These are phyloP conservation scores for Caerostris extrusa DNA, from an alignment of 1,140 invertebrate species.

Conservation along the genomic window DNA sequence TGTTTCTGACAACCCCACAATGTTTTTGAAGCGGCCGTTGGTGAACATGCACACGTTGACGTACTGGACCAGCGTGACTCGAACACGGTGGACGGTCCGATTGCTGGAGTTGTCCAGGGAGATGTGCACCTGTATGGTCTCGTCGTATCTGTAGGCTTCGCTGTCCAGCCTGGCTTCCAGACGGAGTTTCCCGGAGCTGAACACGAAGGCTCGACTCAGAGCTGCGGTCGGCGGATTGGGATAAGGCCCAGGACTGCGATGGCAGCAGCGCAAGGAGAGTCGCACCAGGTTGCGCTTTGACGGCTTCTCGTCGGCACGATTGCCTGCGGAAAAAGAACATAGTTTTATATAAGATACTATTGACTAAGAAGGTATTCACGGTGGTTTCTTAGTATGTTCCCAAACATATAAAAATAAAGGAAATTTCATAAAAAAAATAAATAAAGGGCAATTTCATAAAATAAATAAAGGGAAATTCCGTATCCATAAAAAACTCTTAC, in stretches of 20 bases:
- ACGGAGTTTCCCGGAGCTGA: slow-evolving; percentile 74
- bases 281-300: slow-evolving; percentile 88
- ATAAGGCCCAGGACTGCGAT: slow-evolving; percentile 81
- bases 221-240: slow-evolving; percentile 49
- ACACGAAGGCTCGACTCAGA: slow-evolving; percentile 75
- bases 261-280: slow-evolving; percentile 91
- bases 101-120: slow-evolving; percentile 77
- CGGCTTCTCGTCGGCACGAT: slow-evolving; percentile 88
- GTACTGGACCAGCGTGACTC: slow-evolving; percentile 77
- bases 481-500: too few relatives aligned
- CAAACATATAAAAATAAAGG: too few relatives aligned
- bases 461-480: too few relatives aligned
- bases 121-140: slow-evolving; percentile 75
- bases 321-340: slow-evolving; percentile 83
- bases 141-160: slow-evolving; percentile 74
- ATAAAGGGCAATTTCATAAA: too few relatives aligned
- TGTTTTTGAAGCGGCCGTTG: slow-evolving; percentile 78
- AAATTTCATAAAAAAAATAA: too few relatives aligned
- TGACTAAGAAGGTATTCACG: too few relatives aligned
- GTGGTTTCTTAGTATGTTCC: too few relatives aligned
- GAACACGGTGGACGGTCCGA: slow-evolving; percentile 76
- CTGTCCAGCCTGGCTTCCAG: slow-evolving; percentile 75
- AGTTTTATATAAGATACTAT: too few relatives aligned
- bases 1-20: slow-evolving; percentile 74
- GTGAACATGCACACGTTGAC: slow-evolving; percentile 79